Conservation (phyloP, 1,140 invertebrate genomes). For the Hyles euphorbiae region DNA sequence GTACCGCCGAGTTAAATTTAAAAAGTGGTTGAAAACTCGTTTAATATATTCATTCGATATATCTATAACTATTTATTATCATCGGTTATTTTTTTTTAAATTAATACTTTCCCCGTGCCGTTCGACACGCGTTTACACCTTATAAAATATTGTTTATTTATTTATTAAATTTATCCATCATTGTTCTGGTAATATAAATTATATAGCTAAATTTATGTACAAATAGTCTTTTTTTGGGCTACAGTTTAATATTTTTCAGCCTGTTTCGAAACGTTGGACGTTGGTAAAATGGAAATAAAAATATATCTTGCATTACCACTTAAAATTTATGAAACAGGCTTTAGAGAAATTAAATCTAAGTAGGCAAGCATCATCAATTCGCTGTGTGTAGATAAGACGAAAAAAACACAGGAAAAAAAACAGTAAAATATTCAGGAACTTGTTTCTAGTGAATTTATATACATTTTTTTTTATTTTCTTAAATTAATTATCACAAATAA, state of each 20-base stretch:
- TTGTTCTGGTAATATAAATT: slow-evolving; percentile 40
- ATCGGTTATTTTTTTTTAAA: slow-evolving; percentile 48
- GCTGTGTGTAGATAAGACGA: slow-evolving; percentile 23
- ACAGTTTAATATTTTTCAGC: slow-evolving; percentile 29
- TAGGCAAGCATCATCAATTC: slow-evolving; percentile 56
- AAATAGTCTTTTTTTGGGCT: slow-evolving; percentile 58
- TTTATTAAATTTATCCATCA: slow-evolving; percentile 8
- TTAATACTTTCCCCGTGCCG: slow-evolving; percentile 58
- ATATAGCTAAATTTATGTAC: slow-evolving; percentile 61
- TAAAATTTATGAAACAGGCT: too few relatives aligned
- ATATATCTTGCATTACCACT: too few relatives aligned
- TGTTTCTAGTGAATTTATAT: slow-evolving; percentile 52
- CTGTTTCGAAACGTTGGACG: too few relatives aligned
- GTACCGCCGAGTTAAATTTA: not conserved
- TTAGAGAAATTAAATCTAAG: too few relatives aligned
- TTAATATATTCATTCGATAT: slow-evolving; percentile 26
- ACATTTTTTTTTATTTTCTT: slow-evolving; percentile 29
- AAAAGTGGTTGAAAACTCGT: not conserved
- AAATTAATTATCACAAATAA: slow-evolving; percentile 59
- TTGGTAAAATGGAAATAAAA: too few relatives aligned
- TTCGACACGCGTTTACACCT: slow-evolving; percentile 49
- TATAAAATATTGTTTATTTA: slow-evolving; percentile 47
- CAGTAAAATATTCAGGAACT: slow-evolving; percentile 47
- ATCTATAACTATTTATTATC: slow-evolving; percentile 66
- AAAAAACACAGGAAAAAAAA: slow-evolving; percentile 36